Evolutionary conservation across 2,888 invertebrate genomes (phyloP).

Genomic region (Seira ritae): DNA sequence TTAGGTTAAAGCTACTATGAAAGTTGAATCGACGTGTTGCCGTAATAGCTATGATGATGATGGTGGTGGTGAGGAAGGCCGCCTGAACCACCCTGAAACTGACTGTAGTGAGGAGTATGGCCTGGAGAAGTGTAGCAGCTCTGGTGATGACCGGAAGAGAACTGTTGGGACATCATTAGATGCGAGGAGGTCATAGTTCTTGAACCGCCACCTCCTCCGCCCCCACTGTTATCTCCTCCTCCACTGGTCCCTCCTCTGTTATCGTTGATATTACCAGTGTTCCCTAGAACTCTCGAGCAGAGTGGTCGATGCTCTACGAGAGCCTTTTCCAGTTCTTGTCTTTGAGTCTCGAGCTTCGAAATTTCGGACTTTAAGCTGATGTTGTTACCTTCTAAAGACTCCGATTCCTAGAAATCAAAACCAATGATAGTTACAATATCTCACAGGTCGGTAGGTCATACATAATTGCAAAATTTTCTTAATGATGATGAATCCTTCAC

Average conservation of each 20-base stretch:
- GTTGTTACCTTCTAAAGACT: conserved; percentile 89
- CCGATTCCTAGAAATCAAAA: conserved; percentile 81
- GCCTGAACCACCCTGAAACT: conserved; percentile 38
- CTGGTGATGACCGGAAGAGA: conserved; percentile 51
- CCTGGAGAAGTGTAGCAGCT: conserved; percentile 40
- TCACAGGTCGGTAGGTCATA: too few relatives aligned
- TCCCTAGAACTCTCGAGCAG: conserved; percentile 77
- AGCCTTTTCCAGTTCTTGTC: conserved; percentile 87
- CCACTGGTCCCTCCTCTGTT: conserved; percentile 45
- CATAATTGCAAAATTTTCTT: too few relatives aligned
- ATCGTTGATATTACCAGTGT: conserved; percentile 76
- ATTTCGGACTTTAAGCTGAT: conserved; percentile 89
- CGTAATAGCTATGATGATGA: conserved; percentile 37
- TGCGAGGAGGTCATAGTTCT: conserved; percentile 29
- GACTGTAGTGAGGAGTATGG: conserved; percentile 44
- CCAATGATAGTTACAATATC: too few relatives aligned
- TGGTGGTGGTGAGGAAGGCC: conserved; percentile 44
- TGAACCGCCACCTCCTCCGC: conserved; percentile 30
- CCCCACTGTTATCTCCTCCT: conserved; percentile 34
- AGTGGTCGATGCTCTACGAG: conserved; percentile 84
- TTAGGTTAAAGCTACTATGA: conserved; percentile 43
- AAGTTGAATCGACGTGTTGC: conserved; percentile 50
- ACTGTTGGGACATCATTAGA: conserved; percentile 33
- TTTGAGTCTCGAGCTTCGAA: conserved; percentile 87
- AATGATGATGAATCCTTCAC: too few relatives aligned